phyloP scores from a whole-genome alignment of 2,113 vertebrate genomes.

The Sceloporus undulatus region DNA sequence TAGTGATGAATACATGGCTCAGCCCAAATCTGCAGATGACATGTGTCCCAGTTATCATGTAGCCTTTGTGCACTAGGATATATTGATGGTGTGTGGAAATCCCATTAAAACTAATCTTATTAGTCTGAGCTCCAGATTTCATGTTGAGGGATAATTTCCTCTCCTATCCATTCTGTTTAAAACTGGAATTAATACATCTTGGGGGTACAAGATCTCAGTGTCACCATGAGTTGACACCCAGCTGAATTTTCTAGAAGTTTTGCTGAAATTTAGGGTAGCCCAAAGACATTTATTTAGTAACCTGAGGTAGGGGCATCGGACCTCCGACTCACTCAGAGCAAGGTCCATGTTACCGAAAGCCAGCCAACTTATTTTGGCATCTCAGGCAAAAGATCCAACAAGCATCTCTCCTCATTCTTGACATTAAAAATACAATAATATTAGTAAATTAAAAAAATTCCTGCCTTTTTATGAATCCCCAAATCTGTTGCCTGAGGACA shows the following conservation, averaged over 20 bases:
- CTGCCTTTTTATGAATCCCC: no score
- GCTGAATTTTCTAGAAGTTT: background rate
- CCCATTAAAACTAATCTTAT: slow-evolving; percentile 10
- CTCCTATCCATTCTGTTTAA: background rate
- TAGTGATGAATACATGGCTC: background rate
- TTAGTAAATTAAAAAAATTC: no score
- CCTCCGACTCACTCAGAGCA: no score
- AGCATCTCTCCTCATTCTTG: no score
- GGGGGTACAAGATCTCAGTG: background rate
- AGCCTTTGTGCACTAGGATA: background rate
- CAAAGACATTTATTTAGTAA: no score
- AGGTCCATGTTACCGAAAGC: no score
- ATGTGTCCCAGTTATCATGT: background rate
- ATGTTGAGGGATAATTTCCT: background rate
- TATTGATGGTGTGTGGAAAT: slow-evolving; percentile 1
- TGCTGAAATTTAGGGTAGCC: background rate
- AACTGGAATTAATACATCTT: background rate
- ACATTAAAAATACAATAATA: no score
- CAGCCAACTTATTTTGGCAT: no score
- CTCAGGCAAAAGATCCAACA: no score
- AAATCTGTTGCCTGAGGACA: no score
- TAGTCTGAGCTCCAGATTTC: slow-evolving; percentile 24
- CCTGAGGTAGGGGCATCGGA: no score
- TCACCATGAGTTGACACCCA: background rate
- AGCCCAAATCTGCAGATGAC: background rate